phyloP scores from a whole-genome alignment of 2,797 vertebrate genomes.

The Sebastolobus alascanus region DNA sequence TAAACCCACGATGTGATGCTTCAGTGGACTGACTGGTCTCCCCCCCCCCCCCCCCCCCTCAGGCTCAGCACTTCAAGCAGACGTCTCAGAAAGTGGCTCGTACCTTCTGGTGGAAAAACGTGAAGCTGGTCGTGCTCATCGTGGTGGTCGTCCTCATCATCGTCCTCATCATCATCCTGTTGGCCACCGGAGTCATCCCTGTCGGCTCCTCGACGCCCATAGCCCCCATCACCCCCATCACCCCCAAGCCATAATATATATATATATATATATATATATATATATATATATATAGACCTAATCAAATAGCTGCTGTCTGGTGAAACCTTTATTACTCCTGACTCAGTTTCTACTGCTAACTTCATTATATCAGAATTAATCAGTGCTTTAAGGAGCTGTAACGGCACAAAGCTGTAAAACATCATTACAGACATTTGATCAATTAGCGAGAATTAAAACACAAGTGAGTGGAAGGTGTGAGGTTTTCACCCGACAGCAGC shows the following conservation, averaged over 20 bases:
- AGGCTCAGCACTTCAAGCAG: conserved; percentile 95
- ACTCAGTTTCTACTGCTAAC: conserved; percentile 12
- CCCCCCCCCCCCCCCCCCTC: too few relatives aligned
- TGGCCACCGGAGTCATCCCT: conserved; percentile 90
- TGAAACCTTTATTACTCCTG: conserved; percentile 32
- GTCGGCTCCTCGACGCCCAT: conserved; percentile 33
- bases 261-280: conserved; percentile 1
- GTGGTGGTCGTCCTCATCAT: conserved; percentile 88
- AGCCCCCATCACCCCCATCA: background rate
- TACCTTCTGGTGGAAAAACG: conserved; percentile 95
- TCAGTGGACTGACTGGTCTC: too few relatives aligned
- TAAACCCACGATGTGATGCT: too few relatives aligned
- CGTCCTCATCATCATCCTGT: conserved; percentile 90
- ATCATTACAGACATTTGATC: background rate
- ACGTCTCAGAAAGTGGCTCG: conserved; percentile 93
- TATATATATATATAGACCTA: conserved; percentile 41
- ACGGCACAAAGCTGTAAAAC: conserved; percentile 11
- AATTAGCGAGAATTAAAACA: background rate
- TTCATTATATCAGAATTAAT: conserved; percentile 1
- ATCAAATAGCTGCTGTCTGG: conserved; percentile 35
- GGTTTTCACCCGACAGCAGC: conserved; percentile 11
- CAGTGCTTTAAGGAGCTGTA: conserved; percentile 16
- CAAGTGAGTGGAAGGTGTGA: background rate
- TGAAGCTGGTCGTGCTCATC: conserved; percentile 90
- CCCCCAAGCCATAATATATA: conserved; percentile 12